Conservation (phyloP, 1,140 invertebrate species). For the Venturia canescens region DNA sequence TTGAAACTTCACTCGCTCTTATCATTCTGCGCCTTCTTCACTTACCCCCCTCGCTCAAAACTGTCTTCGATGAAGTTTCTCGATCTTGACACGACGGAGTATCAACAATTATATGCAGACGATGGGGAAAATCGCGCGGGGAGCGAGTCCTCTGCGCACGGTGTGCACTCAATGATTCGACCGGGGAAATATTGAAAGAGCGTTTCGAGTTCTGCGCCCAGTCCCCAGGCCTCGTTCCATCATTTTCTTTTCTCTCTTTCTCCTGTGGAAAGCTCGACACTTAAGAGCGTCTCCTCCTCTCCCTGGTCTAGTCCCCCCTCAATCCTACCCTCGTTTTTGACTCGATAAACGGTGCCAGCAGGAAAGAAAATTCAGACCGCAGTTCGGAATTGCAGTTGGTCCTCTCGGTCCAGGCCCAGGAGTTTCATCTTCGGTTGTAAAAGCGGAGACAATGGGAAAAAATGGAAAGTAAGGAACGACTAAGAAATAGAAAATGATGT, state of each 20-base stretch:
- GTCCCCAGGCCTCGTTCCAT: not conserved
- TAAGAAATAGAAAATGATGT: too few relatives aligned
- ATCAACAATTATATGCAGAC: constrained; percentile 23
- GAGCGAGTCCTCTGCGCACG: not conserved
- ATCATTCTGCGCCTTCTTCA: constrained; percentile 5
- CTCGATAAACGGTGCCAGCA: not conserved
- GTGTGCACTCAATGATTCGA: not conserved
- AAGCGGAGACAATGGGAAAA: too few relatives aligned
- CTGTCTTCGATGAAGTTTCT: not conserved
- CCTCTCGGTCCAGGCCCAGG: too few relatives aligned
- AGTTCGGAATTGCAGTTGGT: not conserved
- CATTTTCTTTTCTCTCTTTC: not conserved
- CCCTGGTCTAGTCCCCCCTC: not conserved
- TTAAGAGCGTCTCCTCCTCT: constrained; percentile 13
- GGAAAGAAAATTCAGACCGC: not conserved
- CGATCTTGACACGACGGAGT: not conserved
- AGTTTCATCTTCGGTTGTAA: too few relatives aligned
- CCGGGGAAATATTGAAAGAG: not conserved
- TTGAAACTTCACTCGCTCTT: not conserved
- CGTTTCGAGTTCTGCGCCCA: not conserved
- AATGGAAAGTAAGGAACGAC: too few relatives aligned
- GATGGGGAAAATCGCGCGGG: not conserved
- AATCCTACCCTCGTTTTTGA: not conserved
- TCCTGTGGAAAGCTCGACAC: not conserved
- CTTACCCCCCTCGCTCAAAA: not conserved